phyloP scores from a whole-genome alignment of 2,797 vertebrate species.

The Tolypeutes matacus region DNA sequence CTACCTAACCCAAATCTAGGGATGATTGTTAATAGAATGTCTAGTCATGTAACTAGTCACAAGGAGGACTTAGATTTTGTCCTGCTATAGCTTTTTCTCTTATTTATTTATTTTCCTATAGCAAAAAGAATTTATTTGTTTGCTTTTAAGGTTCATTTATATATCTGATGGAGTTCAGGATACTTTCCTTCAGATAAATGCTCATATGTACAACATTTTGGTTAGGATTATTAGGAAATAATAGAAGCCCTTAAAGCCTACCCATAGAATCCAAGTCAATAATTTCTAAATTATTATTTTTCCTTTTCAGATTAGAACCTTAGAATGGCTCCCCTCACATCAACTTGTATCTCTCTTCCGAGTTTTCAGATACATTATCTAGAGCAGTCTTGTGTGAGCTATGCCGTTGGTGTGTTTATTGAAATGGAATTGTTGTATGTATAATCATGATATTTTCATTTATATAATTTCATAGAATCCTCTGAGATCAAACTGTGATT shows the following conservation, averaged over 20 bases:
- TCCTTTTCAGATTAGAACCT: not conserved
- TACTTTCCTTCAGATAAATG: not conserved
- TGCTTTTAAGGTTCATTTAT: not conserved
- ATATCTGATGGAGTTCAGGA: not conserved
- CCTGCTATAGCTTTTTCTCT: not conserved
- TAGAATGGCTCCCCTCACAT: not conserved
- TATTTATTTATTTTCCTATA: not conserved
- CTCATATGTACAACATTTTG: not conserved
- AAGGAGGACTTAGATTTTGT: not conserved
- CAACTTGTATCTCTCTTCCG: not conserved
- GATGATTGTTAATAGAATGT: not conserved
- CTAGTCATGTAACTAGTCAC: not conserved
- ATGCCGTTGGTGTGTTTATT: not conserved
- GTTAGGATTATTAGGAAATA: not conserved
- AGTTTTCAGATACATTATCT: not conserved
- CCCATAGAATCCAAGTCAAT: not conserved
- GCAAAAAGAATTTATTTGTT: not conserved
- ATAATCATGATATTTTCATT: not conserved
- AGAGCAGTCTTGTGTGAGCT: not conserved
- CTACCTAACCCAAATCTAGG: not conserved
- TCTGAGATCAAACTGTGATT: not conserved
- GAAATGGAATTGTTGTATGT: not conserved
- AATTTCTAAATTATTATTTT: not conserved
- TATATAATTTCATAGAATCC: not conserved
- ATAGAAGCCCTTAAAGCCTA: not conserved